Base-by-base conservation (phyloP, 2,113 vertebrate species). In the Steatornis caripensis region DNA sequence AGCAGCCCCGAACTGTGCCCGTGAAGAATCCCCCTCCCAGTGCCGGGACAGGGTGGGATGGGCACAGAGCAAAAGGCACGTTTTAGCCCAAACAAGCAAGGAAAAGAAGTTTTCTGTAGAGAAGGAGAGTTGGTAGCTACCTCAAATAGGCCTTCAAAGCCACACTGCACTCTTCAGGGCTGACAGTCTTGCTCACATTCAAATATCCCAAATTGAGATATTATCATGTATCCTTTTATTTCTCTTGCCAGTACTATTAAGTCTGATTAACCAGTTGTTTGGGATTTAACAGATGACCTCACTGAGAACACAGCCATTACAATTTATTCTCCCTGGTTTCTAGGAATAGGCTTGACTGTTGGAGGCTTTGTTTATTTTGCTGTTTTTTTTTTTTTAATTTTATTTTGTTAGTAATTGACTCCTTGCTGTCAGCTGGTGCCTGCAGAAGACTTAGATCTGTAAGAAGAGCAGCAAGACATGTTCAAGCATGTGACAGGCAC, bases 1-100 rank as follows among this genome's bases (percentile, higher is more conserved):
- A 51, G 43, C 83, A 69, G 30, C 36, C 14, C 58, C 6, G 4
- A 53, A 37, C 21, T 30, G 27, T 15, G 19, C 15, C 46, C 13
- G 26, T 12, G 39, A 36, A 82, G 11, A 65, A 66, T 11, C 4
- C 24, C n/a, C 13, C 51, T 34, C 32, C 37, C 22, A 54, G 39
- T 0, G 2, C 12, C 39, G 13, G 15, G 65, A 15, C 20, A 37
- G 11, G 6, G 9, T 5, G 8, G 29, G n/a, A 19, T 4, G 5
- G n/a, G 14, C 55, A 32, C 8, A 48, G 46, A 71, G 32, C 15
- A 39, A 62, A 3, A 9, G 14, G 20, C 10, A 10, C 2, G 1
- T 29, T n/a, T 32, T 3, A 77, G 43, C 22, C 34, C 49, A 23
- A 84, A 49, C 0, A 3, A 34, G 16, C 11, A 70, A 30, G 24